phyloP scores from a whole-genome alignment of 2,888 invertebrate species.

The Brachypterus glaber region DNA sequence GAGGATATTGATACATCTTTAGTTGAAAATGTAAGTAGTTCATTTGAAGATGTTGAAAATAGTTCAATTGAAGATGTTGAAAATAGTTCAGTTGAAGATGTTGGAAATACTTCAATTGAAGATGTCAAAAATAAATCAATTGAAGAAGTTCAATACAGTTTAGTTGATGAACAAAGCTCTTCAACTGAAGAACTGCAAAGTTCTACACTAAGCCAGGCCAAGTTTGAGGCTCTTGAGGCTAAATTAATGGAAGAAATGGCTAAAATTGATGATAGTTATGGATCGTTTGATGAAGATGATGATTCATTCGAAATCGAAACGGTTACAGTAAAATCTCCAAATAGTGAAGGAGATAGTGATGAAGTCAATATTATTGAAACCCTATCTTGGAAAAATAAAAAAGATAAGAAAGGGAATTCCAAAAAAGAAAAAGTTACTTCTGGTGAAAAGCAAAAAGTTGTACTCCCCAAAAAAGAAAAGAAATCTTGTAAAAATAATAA shows the following conservation, averaged over 20 bases:
- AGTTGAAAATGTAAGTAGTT: background rate
- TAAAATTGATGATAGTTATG: slow-evolving; percentile 28
- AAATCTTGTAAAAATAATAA: too few relatives aligned
- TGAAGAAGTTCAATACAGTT: slow-evolving; percentile 1
- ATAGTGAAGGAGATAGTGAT: too few relatives aligned
- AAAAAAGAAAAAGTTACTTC: too few relatives aligned
- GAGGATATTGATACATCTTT: background rate
- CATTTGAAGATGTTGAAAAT: background rate
- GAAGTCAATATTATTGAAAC: too few relatives aligned
- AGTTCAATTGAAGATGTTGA: slow-evolving; percentile 4
- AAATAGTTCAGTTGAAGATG: slow-evolving; percentile 5
- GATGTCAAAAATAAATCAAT: slow-evolving; percentile 4
- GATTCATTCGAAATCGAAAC: too few relatives aligned
- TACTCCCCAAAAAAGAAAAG: too few relatives aligned
- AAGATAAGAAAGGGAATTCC: too few relatives aligned
- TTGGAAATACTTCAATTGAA: background rate
- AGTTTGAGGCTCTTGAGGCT: slow-evolving; percentile 38
- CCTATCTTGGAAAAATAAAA: too few relatives aligned
- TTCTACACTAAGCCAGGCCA: slow-evolving; percentile 34
- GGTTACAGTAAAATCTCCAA: too few relatives aligned
- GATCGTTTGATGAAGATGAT: slow-evolving; percentile 18
- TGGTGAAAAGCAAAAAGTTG: too few relatives aligned
- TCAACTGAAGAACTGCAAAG: too few relatives aligned
- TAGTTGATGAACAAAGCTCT: slow-evolving; percentile 8
- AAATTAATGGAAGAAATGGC: slow-evolving; percentile 32